phyloP scores from a whole-genome alignment of 2,888 invertebrate species.

The Cerceris rybyensis region DNA sequence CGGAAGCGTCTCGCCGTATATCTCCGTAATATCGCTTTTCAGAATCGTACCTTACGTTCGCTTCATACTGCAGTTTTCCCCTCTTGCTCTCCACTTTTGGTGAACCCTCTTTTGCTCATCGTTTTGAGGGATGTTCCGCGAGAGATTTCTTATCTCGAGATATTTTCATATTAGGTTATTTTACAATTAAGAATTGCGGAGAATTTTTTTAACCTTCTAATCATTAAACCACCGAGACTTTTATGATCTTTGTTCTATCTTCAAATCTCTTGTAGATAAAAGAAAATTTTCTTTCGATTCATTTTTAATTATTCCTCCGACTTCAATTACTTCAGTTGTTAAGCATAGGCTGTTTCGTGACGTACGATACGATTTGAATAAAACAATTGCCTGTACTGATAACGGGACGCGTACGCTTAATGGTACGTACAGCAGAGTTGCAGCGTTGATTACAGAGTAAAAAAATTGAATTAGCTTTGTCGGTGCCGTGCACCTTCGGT shows the following conservation, averaged over 20 bases:
- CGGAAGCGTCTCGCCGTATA: conserved; percentile 63
- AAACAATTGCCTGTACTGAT: conserved; percentile 4
- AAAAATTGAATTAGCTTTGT: conserved; percentile 52
- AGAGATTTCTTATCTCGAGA: too few relatives aligned
- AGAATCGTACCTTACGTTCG: conserved; percentile 56
- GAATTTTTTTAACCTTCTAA: not conserved
- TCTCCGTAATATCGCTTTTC: conserved; percentile 65
- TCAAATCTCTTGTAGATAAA: not conserved
- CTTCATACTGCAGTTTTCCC: conserved; percentile 7
- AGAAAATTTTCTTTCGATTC: not conserved
- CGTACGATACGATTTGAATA: conserved; percentile 13
- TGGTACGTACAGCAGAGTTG: conserved; percentile 33
- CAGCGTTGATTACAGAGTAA: conserved; percentile 39
- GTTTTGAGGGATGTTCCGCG: not conserved
- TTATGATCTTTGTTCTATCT: too few relatives aligned
- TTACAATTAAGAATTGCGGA: not conserved
- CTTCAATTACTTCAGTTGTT: conserved; percentile 6
- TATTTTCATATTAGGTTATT: not conserved
- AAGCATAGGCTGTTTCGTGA: conserved; percentile 15
- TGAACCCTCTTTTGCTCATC: not conserved
- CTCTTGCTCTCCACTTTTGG: conserved; percentile 3
- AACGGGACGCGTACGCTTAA: conserved; percentile 26
- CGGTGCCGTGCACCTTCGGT: conserved; percentile 37
- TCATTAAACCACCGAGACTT: too few relatives aligned
- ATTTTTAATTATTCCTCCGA: not conserved